Base-by-base conservation (phyloP, 2,113 vertebrate genomes). In the Thamnophis sirtalis region DNA sequence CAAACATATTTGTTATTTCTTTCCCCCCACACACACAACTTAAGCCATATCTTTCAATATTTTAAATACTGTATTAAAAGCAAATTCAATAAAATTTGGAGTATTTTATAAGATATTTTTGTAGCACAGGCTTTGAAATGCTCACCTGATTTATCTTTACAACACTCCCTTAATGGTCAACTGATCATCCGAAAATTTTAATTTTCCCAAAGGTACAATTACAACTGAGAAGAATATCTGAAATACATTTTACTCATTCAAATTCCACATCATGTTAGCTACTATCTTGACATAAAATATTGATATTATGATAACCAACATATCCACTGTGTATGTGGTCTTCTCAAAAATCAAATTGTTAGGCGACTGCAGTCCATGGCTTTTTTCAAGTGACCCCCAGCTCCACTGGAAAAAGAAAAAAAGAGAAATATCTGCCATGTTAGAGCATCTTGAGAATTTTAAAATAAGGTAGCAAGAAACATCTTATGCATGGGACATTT, bases 41-140 rank as follows among this genome's bases (percentile, higher is more conserved):
- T 93, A 92, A 94, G 90, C 63, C 3, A 0, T 84, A 11, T 86
- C 56, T 95, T 60, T 7, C 22, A 90, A 85, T 49, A 7, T 60
- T 50, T 87, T 38, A 86, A 68, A 68, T 68, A 13, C 60, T 63
- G 10, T 68, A 63, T n/a, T 63, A 63, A 28, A 60, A 26, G 24
- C 26, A 60, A 63, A 43, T 43, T 43, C n/a, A 63, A 58, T 58
- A 60, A 68, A n/a, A n/a, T n/a, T 95, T 60, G 5, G 26, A 91
- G 80, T 49, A 9, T 51, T 50, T 87, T 24, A 86, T 53, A 53
- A 51, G 33, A 11, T 24, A 53, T 68, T 86, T 86, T 26, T 51
- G 2, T 33, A 63, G 28, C 43, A 50, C 2, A 28, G 13, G 48
- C 21, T 53, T 91, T 87, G 63, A 17, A 49, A 63, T 43, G 33